Evolutionary conservation across 2,888 invertebrate genomes (phyloP), one percentile per base, ranked within the genome.

Genomic region (Endotricha flammealis): DNA sequence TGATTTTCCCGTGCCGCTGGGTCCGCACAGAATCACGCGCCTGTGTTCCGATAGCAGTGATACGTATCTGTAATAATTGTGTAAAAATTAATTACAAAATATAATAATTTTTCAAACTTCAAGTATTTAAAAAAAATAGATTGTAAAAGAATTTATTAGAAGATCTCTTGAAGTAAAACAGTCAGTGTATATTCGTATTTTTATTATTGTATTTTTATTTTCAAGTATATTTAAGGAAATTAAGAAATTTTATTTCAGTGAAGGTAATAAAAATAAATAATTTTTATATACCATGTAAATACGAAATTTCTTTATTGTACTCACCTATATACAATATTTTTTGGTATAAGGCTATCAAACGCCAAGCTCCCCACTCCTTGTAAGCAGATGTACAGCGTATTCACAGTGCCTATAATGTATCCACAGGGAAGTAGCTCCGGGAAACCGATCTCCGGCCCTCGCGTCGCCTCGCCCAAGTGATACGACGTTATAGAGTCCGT

Each of bases 1-100:
- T 0, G 97, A 97, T 80, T 99, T 99, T 10, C 99, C 98, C 0
- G 98, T 98, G 27, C 98, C 98, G 61, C 95, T 95, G 1, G 98
- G 98, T 0, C 99, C 99, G 78, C 97, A 98, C 9, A 99, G 87
- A 46, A 99, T 98, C 42, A 99, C 92, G 29, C 99, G 88, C 13
- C 97, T 90, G 74, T 98, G 97, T 65, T 98, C 98, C 33, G 95
- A 91, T 45, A 99, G 83, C 36, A 98, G 87, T n/a, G 93, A 92
- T 29, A 96, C 91, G 63, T 95, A 95, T 73, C 89, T 89, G 56
- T 31, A 38, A 46, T 17, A n/a, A n/a, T n/a, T n/a, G n/a, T n/a
- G n/a, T n/a, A n/a, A n/a, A n/a, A n/a, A n/a, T n/a, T n/a, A n/a
- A n/a, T n/a, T n/a, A n/a, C n/a, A n/a, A n/a, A n/a, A n/a, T n/a